Base-by-base conservation (phyloP, 1,140 invertebrate genomes). In the Rhynchophorus ferrugineus region DNA sequence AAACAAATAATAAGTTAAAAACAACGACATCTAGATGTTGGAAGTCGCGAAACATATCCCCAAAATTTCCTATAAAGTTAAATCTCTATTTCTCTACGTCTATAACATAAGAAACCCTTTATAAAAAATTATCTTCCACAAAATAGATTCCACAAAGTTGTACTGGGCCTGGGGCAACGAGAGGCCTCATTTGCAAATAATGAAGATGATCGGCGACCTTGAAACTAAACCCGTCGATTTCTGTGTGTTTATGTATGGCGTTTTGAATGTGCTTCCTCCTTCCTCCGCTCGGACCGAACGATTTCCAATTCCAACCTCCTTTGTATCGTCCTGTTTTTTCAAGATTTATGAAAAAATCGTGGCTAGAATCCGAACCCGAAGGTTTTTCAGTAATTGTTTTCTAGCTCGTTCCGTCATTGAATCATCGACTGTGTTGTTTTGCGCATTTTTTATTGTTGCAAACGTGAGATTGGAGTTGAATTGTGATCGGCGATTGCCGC, bases 141-240 rank as follows among this genome's bases (percentile, higher is more conserved):
- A n/a, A n/a, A n/a, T n/a, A n/a, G n/a, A n/a, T n/a, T n/a, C n/a
- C n/a, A n/a, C n/a, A n/a, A 29, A 29, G 24, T 5, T 29, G 24
- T 6, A 29, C 5, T 6, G 24, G 5, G 11, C 24, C 24, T 29
- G 24, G 24, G 24, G 24, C 24, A 6, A 29, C 24, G 24, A 11
- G 39, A 48, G 24, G 11, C 33, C 18, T 48, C 18, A 48, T 48
- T 48, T 48, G 46, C 46, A 48, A 39, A 48, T 35, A 48, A 48
- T 48, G 46, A 48, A 48, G 36, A 48, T 39, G 35, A 22, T 17
- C 17, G 18, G 16, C 36, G 21, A 39, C 46, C 46, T 48, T 48
- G 46, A 48, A 48, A 38, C 3, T 48, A 48, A 34, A 46, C 44
- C 9, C 29, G 44, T n/a, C n/a, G n/a, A n/a, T n/a, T n/a, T n/a